Conservation (phyloP, 2,113 vertebrate genomes). For the Podarcis raffonei region DNA sequence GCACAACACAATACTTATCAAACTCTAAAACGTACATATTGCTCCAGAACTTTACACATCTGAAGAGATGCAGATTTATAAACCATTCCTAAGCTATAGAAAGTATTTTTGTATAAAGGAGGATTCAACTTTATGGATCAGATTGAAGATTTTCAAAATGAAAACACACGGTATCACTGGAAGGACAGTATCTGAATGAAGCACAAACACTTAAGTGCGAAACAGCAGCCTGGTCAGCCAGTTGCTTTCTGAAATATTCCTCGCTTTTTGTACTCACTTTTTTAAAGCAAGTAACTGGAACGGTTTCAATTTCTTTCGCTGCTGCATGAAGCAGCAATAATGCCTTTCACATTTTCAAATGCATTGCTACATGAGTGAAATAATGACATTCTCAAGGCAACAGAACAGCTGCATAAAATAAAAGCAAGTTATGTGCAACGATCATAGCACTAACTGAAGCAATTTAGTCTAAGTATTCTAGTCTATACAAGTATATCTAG, state of each 20-base stretch:
- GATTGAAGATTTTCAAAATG: slow-evolving; percentile 74
- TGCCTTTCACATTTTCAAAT: background rate
- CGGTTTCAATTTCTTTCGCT: slow-evolving; percentile 55
- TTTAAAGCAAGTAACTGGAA: slow-evolving; percentile 73
- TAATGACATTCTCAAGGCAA: background rate
- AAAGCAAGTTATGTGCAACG: slow-evolving; percentile 17
- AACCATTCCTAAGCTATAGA: slow-evolving; percentile 12
- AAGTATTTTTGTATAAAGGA: slow-evolving; percentile 48
- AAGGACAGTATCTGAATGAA: slow-evolving; percentile 83
- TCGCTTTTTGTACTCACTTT: slow-evolving; percentile 77
- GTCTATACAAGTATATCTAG: slow-evolving; percentile 4
- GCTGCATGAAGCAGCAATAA: slow-evolving; percentile 61
- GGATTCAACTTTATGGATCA: slow-evolving; percentile 75
- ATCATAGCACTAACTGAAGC: background rate
- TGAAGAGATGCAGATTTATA: background rate
- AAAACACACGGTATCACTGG: slow-evolving; percentile 89
- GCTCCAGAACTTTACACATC: background rate
- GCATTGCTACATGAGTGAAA: background rate
- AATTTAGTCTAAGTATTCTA: background rate
- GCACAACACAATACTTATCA: background rate
- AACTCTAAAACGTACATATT: background rate
- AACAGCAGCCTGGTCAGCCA: slow-evolving; percentile 77
- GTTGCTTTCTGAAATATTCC: slow-evolving; percentile 83
- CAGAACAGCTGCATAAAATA: background rate
- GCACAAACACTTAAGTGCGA: slow-evolving; percentile 78